Conservation (phyloP, 2,113 vertebrate genomes). For the Glaucomys volans region DNA sequence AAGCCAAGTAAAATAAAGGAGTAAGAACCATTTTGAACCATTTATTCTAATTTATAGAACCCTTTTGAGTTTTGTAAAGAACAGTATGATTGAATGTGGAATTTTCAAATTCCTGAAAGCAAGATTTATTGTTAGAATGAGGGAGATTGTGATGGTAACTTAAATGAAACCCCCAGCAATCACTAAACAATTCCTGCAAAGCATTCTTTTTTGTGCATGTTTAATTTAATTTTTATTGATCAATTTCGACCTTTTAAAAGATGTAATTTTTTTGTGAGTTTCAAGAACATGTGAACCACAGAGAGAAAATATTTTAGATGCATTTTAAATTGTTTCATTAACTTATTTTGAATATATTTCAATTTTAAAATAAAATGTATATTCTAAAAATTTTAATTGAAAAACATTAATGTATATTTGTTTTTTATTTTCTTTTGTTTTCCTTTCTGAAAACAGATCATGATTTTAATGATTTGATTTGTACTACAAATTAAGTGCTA, state of each 20-base stretch:
- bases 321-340: constrained; percentile 30
- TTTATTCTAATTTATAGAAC: neutral
- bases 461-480: constrained; percentile 40
- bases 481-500: constrained; percentile 49
- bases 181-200: neutral
- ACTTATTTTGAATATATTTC: constrained; percentile 19
- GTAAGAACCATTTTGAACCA: neutral
- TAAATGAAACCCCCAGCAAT: neutral
- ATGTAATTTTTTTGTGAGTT: constrained; percentile 46
- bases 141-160: neutral
- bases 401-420: neutral
- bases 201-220: neutral
- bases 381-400: constrained; percentile 7
- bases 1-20: neutral
- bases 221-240: constrained; percentile 36
- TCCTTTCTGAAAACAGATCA: neutral
- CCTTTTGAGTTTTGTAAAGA: neutral
- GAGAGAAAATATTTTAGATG: constrained; percentile 3
- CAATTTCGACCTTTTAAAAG: neutral
- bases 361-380: neutral
- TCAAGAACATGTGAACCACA: neutral
- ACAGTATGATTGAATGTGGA: neutral
- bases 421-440: neutral
- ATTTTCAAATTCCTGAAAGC: constrained; percentile 30
- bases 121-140: neutral